phyloP scores from a whole-genome alignment of 2,113 vertebrate genomes.

The Myocastor coypus region DNA sequence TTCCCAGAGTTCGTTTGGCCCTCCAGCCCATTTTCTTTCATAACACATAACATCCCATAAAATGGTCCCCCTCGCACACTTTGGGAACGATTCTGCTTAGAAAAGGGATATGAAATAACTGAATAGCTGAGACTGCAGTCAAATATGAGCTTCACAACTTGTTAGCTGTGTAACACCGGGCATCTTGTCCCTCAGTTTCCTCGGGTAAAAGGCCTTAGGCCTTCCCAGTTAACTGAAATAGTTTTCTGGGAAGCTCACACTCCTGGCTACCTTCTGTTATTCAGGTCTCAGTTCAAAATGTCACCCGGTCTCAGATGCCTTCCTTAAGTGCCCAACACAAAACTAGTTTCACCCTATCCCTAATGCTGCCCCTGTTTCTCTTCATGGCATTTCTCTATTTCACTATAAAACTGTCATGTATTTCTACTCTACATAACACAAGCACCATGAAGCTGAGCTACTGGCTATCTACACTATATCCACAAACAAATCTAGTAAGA shows the following conservation, averaged over 20 bases:
- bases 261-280: not conserved
- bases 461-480: not conserved
- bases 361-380: not conserved
- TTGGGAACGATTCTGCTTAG: conserved; percentile 23
- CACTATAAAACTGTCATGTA: not conserved
- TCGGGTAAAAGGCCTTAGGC: not conserved
- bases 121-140: conserved; percentile 1
- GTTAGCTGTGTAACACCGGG: not conserved
- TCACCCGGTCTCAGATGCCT: not conserved
- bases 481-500: not conserved
- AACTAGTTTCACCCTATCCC: not conserved
- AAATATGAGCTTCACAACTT: not conserved
- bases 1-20: not conserved
- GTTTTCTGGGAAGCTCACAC: not conserved
- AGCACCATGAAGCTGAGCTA: not conserved
- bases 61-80: not conserved
- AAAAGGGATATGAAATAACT: not conserved
- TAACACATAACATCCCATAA: not conserved
- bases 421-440: not conserved
- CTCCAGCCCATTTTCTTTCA: not conserved
- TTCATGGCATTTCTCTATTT: conserved; percentile 38
- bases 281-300: not conserved
- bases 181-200: conserved; percentile 22
- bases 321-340: not conserved
- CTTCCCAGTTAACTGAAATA: not conserved